Evolutionary conservation across 1,140 invertebrate genomes (phyloP).

Genomic region (Psilanteris sp.): DNA sequence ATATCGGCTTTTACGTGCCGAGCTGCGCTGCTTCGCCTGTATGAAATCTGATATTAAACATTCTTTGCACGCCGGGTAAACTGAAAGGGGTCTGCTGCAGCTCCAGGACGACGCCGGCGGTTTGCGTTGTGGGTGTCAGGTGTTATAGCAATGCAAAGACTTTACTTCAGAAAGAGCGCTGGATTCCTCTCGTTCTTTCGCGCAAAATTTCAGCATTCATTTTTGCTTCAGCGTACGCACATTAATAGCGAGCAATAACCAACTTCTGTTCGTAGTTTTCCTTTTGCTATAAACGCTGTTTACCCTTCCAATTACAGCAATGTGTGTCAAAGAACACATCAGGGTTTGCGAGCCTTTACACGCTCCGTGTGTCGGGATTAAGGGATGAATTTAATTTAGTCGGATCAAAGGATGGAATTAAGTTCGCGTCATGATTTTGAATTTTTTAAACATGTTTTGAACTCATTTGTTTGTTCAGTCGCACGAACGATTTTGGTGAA

Average conservation of each 20-base stretch:
- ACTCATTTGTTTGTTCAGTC: too few species aligned
- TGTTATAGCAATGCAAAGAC: conserved; percentile 63
- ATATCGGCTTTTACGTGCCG: conserved; percentile 75
- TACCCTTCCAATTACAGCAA: conserved; percentile 23
- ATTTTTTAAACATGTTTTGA: too few species aligned
- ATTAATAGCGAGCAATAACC: conserved; percentile 44
- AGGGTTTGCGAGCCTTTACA: conserved; percentile 8
- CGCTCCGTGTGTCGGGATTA: too few species aligned
- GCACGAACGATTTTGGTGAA: too few species aligned
- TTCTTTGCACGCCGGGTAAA: conserved; percentile 72
- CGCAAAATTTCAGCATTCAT: conserved; percentile 39
- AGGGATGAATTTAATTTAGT: not conserved
- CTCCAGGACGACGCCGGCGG: conserved; percentile 50
- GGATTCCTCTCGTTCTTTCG: conserved; percentile 44
- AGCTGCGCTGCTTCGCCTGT: conserved; percentile 55
- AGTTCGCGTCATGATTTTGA: not conserved
- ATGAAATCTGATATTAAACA: conserved; percentile 80
- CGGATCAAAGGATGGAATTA: not conserved
- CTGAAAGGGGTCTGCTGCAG: conserved; percentile 68
- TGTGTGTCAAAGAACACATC: conserved; percentile 19
- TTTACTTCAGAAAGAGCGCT: conserved; percentile 54
- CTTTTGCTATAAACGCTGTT: conserved; percentile 6
- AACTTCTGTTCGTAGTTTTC: conserved; percentile 11
- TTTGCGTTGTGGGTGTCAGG: conserved; percentile 66
- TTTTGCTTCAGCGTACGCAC: conserved; percentile 3